Evolutionary conservation across 2,113 vertebrate genomes (phyloP).

Genomic region (Antigone vipio): DNA sequence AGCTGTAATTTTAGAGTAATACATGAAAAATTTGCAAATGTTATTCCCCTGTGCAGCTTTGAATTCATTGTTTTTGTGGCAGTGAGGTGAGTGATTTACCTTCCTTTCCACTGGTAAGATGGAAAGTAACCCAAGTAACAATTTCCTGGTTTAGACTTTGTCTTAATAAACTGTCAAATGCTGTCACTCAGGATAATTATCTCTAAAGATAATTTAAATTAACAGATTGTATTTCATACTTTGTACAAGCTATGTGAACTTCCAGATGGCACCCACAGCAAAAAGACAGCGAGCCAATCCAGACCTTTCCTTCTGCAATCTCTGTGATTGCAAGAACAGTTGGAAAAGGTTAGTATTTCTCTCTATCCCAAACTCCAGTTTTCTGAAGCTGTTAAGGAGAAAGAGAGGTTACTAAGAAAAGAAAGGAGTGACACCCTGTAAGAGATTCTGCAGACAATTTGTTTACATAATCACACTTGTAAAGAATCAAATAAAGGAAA

Average conservation of each 20-base stretch:
- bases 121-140: conserved; percentile 14
- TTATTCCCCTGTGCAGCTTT: background rate
- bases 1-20: conserved; percentile 25
- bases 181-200: background rate
- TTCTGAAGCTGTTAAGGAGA: background rate
- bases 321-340: background rate
- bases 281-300: background rate
- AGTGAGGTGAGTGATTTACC: conserved; percentile 28
- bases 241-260: conserved; percentile 3
- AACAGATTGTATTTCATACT: conserved; percentile 47
- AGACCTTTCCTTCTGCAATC: background rate
- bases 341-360: conserved; percentile 17
- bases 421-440: background rate
- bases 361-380: background rate
- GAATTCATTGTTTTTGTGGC: background rate
- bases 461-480: background rate
- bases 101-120: conserved; percentile 9
- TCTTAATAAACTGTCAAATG: conserved; percentile 17
- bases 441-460: background rate
- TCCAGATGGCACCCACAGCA: conserved; percentile 13
- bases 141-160: conserved; percentile 5
- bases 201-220: conserved; percentile 55
- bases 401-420: background rate
- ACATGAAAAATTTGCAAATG: background rate
- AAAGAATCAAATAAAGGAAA: background rate